Evolutionary conservation across 2,113 vertebrate genomes (phyloP).

Genomic region (Lycocorax pyrrhopterus): DNA sequence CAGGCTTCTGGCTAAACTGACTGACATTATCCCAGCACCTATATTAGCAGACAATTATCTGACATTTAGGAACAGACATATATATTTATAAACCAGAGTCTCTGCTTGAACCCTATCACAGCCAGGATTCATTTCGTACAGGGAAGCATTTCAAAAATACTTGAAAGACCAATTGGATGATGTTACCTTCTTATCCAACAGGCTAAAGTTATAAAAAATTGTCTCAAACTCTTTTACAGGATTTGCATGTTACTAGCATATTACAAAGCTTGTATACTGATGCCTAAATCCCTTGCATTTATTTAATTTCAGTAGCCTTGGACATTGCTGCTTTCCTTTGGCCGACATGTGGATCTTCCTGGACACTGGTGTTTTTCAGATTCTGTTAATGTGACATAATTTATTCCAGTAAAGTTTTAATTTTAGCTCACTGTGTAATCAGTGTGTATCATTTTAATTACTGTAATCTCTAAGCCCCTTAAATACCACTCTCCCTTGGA

Average conservation of each 20-base stretch:
- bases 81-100: neutral
- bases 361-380: conserved; percentile 23
- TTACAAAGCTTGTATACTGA: neutral
- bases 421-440: conserved; percentile 34
- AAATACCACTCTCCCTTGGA: neutral
- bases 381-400: conserved; percentile 19
- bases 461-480: neutral
- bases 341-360: rapidly evolving
- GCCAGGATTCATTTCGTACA: neutral
- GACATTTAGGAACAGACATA: neutral
- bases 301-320: neutral
- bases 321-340: neutral
- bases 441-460: conserved; percentile 7
- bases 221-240: neutral
- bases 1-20: neutral
- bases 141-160: neutral
- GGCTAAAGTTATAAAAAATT: neutral
- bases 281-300: neutral
- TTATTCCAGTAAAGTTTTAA: conserved; percentile 45
- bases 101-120: neutral
- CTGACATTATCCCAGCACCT: neutral
- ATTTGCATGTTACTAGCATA: neutral
- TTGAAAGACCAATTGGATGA: neutral
- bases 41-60: neutral
- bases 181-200: neutral